Percentiles rank a stretch among this genome's conserved stretches.
phyloP scores from a whole-genome alignment of 2,797 vertebrate species.

The Myotis vivesi region DNA sequence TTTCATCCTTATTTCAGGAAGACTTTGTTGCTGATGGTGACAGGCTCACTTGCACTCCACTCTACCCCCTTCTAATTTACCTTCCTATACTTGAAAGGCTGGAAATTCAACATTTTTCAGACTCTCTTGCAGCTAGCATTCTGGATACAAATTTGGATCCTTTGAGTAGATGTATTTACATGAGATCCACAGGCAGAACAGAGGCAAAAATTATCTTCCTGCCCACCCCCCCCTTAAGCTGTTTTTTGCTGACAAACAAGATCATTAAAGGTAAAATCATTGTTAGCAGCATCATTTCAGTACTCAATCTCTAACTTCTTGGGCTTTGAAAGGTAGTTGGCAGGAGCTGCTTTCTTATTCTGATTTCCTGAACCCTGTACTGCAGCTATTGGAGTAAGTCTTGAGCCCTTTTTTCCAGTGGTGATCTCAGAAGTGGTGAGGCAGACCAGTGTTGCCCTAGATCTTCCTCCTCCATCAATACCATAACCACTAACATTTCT shows the following conservation, averaged over 20 bases:
- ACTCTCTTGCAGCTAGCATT: constrained; percentile 68
- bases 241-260: background rate
- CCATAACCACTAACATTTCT: background rate
- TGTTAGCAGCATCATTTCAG: background rate
- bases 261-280: background rate
- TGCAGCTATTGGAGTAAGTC: background rate
- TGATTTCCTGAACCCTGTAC: background rate
- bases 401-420: background rate
- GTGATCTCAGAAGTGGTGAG: background rate
- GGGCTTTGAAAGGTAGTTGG: background rate
- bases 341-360: background rate
- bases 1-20: background rate
- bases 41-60: background rate
- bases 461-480: background rate
- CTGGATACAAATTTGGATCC: background rate
- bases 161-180: background rate
- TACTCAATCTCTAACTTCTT: background rate
- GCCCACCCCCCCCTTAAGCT: background rate
- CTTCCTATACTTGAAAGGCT: background rate
- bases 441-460: background rate
- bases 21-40: background rate
- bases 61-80: background rate
- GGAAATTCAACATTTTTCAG: constrained; percentile 19
- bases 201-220: background rate
- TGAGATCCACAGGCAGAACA: background rate